Evolutionary conservation across 2,797 vertebrate species (phyloP).

Genomic region (Otolemur crassicaudatus): DNA sequence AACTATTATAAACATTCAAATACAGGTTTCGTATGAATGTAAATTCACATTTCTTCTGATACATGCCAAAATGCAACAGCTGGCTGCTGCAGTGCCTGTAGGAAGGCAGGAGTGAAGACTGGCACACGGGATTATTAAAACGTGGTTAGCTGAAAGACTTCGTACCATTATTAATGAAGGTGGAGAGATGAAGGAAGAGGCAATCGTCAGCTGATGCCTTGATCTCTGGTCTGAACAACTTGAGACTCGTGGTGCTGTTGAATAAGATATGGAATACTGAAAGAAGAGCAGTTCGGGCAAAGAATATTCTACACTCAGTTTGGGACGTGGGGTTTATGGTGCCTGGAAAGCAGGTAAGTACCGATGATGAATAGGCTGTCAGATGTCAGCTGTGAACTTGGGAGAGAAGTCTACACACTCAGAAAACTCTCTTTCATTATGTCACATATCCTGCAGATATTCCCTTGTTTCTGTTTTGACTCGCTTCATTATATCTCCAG

Average conservation of each 20-base stretch:
- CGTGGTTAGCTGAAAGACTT: not conserved
- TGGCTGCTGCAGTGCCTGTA: not conserved
- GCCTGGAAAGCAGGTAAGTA: not conserved
- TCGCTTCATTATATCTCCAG: not conserved
- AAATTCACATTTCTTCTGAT: not conserved
- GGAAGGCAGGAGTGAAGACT: not conserved
- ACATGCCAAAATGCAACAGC: not conserved
- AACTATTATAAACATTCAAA: not conserved
- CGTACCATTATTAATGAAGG: not conserved
- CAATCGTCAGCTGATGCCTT: not conserved
- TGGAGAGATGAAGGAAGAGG: not conserved
- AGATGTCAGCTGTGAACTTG: not conserved
- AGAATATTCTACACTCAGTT: not conserved
- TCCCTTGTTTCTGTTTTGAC: not conserved
- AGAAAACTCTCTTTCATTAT: not conserved
- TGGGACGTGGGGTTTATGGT: not conserved
- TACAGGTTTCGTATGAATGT: not conserved
- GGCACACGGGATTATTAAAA: not conserved
- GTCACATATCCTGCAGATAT: not conserved
- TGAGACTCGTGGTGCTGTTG: not conserved
- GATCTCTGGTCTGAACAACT: not conserved
- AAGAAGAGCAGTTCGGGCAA: not conserved
- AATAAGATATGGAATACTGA: not conserved
- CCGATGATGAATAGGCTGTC: not conserved
- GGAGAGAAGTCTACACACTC: not conserved